A percentile compares a stretch with the other conserved stretches of the same genome.
Conservation (phyloP, 2,113 vertebrate species). For the Myrmecophaga tridactyla region DNA sequence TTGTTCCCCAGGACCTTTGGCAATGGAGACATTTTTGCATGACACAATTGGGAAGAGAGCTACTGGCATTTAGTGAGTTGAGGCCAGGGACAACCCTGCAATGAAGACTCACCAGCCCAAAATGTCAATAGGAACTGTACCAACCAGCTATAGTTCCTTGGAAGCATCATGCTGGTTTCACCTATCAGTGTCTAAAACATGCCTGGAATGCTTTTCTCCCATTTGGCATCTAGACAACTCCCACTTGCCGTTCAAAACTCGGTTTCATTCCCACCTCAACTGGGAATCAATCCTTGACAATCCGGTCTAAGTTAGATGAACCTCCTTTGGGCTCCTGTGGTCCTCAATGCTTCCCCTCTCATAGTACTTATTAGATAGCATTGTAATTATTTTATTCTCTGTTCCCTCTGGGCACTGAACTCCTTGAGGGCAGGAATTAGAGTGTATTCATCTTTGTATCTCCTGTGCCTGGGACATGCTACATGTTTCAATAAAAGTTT, state of each 20-base stretch:
- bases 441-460: conserved; percentile 26
- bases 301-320: conserved; percentile 23
- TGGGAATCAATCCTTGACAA: conserved; percentile 11
- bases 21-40: conserved; percentile 25
- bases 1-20: neutral
- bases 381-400: conserved; percentile 44
- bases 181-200: conserved; percentile 12
- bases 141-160: neutral
- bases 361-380: conserved; percentile 9
- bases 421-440: neutral
- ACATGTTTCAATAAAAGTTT: neutral
- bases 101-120: neutral
- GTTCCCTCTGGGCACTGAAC: conserved; percentile 12
- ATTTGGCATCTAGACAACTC: conserved; percentile 19
- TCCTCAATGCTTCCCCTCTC: neutral
- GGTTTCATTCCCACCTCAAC: conserved; percentile 45
- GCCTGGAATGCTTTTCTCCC: neutral
- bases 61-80: neutral
- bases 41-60: neutral
- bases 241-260: conserved; percentile 21
- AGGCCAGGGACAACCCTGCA: neutral
- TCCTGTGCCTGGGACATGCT: neutral
- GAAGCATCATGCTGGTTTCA: neutral
- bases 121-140: neutral
- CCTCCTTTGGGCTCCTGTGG: neutral